Base-by-base conservation (phyloP, 2,113 vertebrate genomes). In the Ceyx melanurus region DNA sequence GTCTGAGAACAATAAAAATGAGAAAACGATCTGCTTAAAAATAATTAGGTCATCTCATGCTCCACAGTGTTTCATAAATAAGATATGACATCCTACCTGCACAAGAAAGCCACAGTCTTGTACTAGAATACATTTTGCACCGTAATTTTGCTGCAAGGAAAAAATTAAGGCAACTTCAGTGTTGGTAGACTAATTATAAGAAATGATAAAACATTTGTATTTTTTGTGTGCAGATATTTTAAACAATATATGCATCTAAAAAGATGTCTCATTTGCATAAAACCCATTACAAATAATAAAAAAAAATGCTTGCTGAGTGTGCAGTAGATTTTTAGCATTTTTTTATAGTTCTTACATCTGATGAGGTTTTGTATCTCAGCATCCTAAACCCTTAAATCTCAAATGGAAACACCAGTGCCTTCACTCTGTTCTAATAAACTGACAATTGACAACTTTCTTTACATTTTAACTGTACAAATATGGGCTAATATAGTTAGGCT, bases 51-150 rank as follows among this genome's bases (percentile, higher is more conserved):
- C 71, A 92, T 75, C 72, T 88, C 60, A 50, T 68, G 71, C 13
- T 70, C 29, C 33, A 29, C 15, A 62, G 20, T 67, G 13, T 45
- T 90, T 72, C 48, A 65, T 43, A 93, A 84, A 33, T 10, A 73
- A 75, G 78, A 80, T n/a, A 88, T 33, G 68, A 51, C 58, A 92
- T 54, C 86, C 58, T 96, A 94, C 98, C 98, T 99, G 98, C 65
- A 99, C 98, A 67, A 99, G 98, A 95, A 99, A 99, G 94, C 98
- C 98, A 26, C 96, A 97, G 80, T 98, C 98, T 97, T 98, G 97
- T 90, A 97, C 86, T 5, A 97, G 98, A 96, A 98, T 95, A 88
- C 97, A 98, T 97, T 98, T 98, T 97, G 98, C 98, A 97, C 98
- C 98, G 94, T 96, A 95, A 79, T 98, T 98, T 96, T 98, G 98